phyloP scores from a whole-genome alignment of 2,888 invertebrate species.

The Cynaeus angustus region DNA sequence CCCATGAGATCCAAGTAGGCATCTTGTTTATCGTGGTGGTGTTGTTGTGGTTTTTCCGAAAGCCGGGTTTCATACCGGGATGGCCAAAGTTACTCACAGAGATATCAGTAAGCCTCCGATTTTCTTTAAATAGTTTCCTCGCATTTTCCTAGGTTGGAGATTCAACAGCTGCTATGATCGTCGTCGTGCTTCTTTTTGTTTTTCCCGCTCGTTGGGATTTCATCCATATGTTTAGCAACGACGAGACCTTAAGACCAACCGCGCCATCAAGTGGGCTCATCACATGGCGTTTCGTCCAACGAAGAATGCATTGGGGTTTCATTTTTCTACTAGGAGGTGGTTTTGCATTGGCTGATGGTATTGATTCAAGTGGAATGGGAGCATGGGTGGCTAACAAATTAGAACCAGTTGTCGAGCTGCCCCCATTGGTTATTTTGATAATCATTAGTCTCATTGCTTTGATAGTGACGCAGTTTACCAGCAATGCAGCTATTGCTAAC shows the following conservation, averaged over 20 bases:
- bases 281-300: conserved; percentile 89
- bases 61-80: conserved; percentile 90
- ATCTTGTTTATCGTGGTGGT: conserved; percentile 85
- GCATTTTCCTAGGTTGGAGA: too few relatives aligned
- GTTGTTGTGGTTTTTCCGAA: conserved; percentile 90
- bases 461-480: conserved; percentile 90
- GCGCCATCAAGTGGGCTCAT: conserved; percentile 82
- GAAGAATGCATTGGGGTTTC: conserved; percentile 93
- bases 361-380: conserved; percentile 82
- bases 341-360: conserved; percentile 91
- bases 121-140: too few relatives aligned
- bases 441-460: conserved; percentile 87
- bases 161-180: conserved; percentile 87
- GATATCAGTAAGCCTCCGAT: conserved; percentile 72
- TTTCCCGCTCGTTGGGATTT: conserved; percentile 87
- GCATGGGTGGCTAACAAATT: conserved; percentile 82
- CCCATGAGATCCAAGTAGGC: conserved; percentile 85
- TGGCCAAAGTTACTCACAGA: conserved; percentile 84
- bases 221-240: conserved; percentile 78
- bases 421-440: conserved; percentile 79
- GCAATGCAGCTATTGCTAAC: conserved; percentile 93
- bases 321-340: conserved; percentile 92
- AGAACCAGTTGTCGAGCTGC: conserved; percentile 77
- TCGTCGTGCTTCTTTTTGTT: conserved; percentile 89
- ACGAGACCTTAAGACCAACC: conserved; percentile 75